Evolutionary conservation across 2,888 invertebrate species (phyloP).

Genomic region (Parnassius mnemosyne): DNA sequence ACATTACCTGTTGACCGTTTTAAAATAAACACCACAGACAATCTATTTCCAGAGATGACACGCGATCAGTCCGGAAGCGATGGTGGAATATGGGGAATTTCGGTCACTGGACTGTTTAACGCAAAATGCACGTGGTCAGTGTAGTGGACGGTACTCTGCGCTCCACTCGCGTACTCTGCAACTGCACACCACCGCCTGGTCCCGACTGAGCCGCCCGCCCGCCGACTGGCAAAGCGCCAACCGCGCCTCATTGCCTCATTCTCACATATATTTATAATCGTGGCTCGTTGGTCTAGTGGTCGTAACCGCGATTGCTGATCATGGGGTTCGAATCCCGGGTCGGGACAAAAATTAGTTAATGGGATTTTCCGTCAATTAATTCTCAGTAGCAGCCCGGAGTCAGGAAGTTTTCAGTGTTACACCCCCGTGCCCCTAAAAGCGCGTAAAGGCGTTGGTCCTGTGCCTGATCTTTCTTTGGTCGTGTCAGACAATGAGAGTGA

Average conservation of each 20-base stretch:
- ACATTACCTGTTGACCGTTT: not conserved
- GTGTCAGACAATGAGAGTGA: too few species aligned
- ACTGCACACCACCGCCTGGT: not conserved
- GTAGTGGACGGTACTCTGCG: not conserved
- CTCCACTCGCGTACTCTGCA: not conserved
- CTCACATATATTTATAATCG: constrained; percentile 13
- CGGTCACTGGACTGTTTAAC: constrained; percentile 1
- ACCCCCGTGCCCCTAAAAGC: too few species aligned
- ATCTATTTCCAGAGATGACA: constrained; percentile 19
- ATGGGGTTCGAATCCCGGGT: too few species aligned
- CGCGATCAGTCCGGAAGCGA: constrained; percentile 11
- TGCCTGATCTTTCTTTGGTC: too few species aligned
- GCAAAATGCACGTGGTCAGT: not conserved
- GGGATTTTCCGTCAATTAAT: too few species aligned
- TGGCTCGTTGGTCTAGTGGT: not conserved
- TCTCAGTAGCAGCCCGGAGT: too few species aligned
- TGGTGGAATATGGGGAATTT: constrained; percentile 4
- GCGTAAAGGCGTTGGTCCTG: too few species aligned
- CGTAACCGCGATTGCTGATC: too few species aligned
- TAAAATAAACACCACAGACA: not conserved
- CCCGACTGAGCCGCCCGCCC: constrained; percentile 6
- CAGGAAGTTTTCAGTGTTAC: too few species aligned
- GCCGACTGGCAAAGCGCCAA: constrained; percentile 15
- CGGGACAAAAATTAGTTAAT: too few species aligned
- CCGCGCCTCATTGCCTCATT: constrained; percentile 5